phyloP scores from a whole-genome alignment of 2,113 vertebrate species.

The Peromyscus polionotus region DNA sequence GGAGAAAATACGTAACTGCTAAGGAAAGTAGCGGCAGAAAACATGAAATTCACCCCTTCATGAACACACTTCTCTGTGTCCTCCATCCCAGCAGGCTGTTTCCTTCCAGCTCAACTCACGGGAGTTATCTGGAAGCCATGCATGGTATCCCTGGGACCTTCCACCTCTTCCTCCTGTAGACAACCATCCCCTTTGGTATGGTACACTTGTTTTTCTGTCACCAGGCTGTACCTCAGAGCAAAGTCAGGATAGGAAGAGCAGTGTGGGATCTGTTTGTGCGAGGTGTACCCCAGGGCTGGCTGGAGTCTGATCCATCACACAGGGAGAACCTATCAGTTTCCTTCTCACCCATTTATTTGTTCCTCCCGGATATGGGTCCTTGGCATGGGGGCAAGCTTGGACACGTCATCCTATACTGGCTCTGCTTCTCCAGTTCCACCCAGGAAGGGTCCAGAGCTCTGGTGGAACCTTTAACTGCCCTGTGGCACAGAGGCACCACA shows the following conservation, averaged over 20 bases:
- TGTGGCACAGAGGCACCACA: background rate
- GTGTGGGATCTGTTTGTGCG: background rate
- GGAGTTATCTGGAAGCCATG: constrained; percentile 74
- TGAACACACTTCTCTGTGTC: background rate
- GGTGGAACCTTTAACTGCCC: background rate
- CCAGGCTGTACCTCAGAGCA: constrained; percentile 10
- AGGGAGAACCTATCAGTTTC: background rate
- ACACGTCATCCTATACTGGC: background rate
- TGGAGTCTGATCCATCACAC: background rate
- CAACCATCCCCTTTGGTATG: constrained; percentile 20
- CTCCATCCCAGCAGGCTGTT: background rate
- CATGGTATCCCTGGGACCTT: constrained; percentile 72
- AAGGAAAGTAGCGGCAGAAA: constrained; percentile 3
- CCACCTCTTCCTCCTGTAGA: background rate
- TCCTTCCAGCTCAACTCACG: constrained; percentile 40
- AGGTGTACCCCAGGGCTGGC: background rate
- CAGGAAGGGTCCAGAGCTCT: background rate
- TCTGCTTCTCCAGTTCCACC: background rate
- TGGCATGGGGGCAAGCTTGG: background rate
- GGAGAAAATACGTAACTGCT: constrained; percentile 52
- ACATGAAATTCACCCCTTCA: constrained; percentile 28
- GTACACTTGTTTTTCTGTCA: background rate
- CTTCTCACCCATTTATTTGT: background rate
- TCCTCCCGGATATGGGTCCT: background rate
- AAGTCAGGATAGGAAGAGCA: background rate